phyloP scores from a whole-genome alignment of 2,888 invertebrate species.

The Pemphredon lugubris region DNA sequence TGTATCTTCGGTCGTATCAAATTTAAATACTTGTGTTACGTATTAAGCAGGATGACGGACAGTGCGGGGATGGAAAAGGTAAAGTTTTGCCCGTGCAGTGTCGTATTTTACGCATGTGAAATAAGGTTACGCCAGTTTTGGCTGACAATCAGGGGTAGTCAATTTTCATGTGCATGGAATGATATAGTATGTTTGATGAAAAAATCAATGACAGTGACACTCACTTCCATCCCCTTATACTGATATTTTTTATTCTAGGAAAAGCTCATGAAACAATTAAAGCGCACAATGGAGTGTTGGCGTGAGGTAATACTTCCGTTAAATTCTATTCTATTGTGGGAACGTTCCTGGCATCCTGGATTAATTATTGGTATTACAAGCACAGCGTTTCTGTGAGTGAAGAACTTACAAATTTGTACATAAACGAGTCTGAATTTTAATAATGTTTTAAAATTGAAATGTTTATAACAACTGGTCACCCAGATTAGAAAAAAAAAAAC shows the following conservation, averaged over 20 bases:
- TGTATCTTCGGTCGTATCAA: conserved; percentile 3
- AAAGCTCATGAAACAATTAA: conserved; percentile 87
- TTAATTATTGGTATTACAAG: conserved; percentile 86
- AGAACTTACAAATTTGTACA: too few species aligned
- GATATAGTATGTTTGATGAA: conserved; percentile 20
- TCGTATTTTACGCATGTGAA: neutral
- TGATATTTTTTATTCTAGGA: conserved; percentile 80
- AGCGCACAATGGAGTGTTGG: conserved; percentile 88
- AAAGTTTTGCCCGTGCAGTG: conserved; percentile 11
- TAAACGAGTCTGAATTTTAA: too few species aligned
- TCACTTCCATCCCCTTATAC: conserved; percentile 35
- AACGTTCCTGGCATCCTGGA: conserved; percentile 92
- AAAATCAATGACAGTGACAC: conserved; percentile 56
- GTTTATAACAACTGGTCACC: too few species aligned
- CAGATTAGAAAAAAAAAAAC: too few species aligned
- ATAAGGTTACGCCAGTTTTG: neutral
- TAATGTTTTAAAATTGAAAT: too few species aligned
- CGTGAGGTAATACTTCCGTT: conserved; percentile 87
- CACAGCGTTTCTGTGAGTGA: conserved; percentile 82
- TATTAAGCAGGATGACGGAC: conserved; percentile 63
- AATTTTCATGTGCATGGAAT: neutral
- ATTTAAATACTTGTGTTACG: conserved; percentile 42
- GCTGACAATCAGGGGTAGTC: neutral
- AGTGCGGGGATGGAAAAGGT: conserved; percentile 63
- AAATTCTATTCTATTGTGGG: conserved; percentile 90